Evolutionary conservation across 1,140 invertebrate genomes (phyloP).

Genomic region (Brachionus sp.): DNA sequence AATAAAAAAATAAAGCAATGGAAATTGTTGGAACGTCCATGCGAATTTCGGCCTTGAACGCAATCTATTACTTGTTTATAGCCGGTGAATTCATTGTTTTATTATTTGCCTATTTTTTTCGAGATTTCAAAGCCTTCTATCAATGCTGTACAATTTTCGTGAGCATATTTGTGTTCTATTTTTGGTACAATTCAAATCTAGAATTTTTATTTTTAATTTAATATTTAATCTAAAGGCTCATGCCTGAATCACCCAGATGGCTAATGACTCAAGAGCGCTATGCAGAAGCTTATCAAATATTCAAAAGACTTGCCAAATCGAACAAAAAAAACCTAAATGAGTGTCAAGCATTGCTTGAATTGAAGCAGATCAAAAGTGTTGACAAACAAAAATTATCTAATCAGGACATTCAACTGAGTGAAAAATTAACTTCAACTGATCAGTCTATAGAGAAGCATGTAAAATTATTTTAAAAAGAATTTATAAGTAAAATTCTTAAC

Average conservation of each 20-base stretch:
- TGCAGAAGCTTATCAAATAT: neutral
- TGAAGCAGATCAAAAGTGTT: neutral
- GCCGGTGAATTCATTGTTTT: constrained; percentile 38
- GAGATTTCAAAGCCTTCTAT: constrained; percentile 2
- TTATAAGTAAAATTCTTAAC: neutral
- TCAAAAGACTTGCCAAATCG: constrained; percentile 8
- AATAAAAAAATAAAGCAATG: neutral
- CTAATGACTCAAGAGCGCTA: constrained; percentile 3
- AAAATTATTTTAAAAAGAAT: neutral
- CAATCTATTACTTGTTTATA: constrained; percentile 26
- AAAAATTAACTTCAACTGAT: neutral
- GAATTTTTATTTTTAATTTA: neutral
- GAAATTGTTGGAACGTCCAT: constrained; percentile 20
- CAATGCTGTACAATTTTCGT: neutral
- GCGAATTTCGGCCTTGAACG: neutral
- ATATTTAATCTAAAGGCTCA: neutral
- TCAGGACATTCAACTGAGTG: neutral
- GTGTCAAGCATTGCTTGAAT: neutral
- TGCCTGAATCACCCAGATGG: constrained; percentile 39
- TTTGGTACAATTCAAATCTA: neutral
- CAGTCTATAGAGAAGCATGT: neutral
- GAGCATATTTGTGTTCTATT: neutral
- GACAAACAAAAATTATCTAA: neutral
- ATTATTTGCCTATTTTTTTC: constrained; percentile 37
- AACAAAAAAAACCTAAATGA: constrained; percentile 1